A percentile compares a stretch with the other conserved stretches of the same genome.
These are phyloP conservation scores for Vespertilio murinus DNA, from an alignment of 2,797 vertebrate species.

Conservation along the genomic window DNA sequence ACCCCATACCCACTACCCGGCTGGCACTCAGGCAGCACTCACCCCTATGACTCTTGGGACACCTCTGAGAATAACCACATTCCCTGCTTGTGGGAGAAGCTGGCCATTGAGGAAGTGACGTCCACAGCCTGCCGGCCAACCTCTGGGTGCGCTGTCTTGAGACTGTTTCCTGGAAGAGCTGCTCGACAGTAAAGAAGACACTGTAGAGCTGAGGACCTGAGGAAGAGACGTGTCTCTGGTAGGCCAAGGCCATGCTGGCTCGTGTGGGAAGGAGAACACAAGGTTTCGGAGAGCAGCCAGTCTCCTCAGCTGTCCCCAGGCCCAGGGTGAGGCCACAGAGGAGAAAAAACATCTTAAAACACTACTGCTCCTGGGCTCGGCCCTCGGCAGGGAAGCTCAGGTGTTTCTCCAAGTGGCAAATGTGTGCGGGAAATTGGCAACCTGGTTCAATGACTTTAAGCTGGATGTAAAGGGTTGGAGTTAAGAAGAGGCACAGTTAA, in stretches of 20 bases:
- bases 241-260: not conserved
- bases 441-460: not conserved
- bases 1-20: not conserved
- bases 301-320: not conserved
- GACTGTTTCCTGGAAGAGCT: not conserved
- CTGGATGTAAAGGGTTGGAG: not conserved
- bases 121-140: not conserved
- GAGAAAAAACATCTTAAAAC: not conserved
- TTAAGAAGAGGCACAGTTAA: not conserved
- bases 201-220: not conserved
- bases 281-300: not conserved
- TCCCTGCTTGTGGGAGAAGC: not conserved
- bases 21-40: rapidly evolving
- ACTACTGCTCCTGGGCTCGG: not conserved
- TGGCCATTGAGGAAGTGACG: not conserved
- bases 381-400: not conserved
- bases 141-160: not conserved
- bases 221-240: not conserved
- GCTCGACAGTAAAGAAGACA: not conserved
- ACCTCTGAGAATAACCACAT: not conserved
- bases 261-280: not conserved
- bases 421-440: not conserved
- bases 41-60: not conserved
- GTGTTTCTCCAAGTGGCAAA: not conserved
- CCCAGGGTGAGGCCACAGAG: not conserved